Conservation (phyloP, 2,888 invertebrate species). For the Ectropis crepuscularia region DNA sequence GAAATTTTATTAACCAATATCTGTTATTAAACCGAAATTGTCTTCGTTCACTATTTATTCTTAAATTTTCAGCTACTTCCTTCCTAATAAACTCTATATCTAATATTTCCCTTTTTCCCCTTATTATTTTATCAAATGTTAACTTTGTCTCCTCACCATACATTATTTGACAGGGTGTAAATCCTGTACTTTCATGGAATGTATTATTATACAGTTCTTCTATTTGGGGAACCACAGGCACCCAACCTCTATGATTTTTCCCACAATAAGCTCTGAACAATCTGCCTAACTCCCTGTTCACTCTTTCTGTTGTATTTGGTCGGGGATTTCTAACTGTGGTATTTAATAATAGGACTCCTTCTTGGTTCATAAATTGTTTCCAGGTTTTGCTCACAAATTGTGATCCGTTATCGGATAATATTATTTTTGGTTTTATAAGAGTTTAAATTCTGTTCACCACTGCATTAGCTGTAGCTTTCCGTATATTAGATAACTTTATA, state of each 20-base stretch:
- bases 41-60: no score
- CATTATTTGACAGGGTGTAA: slow-evolving; percentile 21
- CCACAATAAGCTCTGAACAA: slow-evolving; percentile 40
- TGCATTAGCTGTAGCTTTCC: slow-evolving; percentile 16
- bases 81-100: no score
- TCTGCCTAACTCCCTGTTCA: slow-evolving; percentile 39
- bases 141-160: no score
- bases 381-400: slow-evolving; percentile 31
- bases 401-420: slow-evolving; percentile 38
- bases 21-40: no score
- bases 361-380: slow-evolving; percentile 12
- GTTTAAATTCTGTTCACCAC: slow-evolving; percentile 21
- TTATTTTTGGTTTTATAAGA: slow-evolving; percentile 11
- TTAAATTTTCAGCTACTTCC: no score
- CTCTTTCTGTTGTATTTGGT: slow-evolving; percentile 39
- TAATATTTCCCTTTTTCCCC: no score
- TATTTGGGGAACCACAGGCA: slow-evolving; percentile 19
- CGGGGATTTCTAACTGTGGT: slow-evolving; percentile 42
- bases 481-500: slow-evolving; percentile 24
- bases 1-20: no score
- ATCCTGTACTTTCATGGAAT: slow-evolving; percentile 36
- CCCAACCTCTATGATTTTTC: slow-evolving; percentile 38
- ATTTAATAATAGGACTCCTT: slow-evolving; percentile 21
- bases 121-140: no score
- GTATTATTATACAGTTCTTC: slow-evolving; percentile 41